Evolutionary conservation across 2,888 invertebrate genomes (phyloP).

Genomic region (Julus scanicus): DNA sequence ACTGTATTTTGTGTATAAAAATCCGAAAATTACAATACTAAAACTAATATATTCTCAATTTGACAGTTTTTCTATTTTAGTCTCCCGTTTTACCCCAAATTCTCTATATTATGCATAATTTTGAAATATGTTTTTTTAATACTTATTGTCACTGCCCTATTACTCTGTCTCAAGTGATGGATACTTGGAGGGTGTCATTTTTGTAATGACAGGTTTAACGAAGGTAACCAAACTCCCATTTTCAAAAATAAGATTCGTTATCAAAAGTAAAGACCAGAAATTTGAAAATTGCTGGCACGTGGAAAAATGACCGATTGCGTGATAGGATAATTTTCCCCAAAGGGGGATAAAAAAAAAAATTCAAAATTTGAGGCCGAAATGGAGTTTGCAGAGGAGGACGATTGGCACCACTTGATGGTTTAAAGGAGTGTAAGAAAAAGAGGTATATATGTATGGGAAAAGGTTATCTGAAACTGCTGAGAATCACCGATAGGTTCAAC

Average conservation of each 20-base stretch:
- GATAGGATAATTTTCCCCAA: background rate
- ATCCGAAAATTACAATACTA: too few relatives aligned
- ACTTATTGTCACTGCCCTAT: background rate
- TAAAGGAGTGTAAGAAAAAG: background rate
- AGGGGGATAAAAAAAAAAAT: too few relatives aligned
- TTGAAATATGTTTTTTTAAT: background rate
- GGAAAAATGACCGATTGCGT: background rate
- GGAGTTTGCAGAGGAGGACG: background rate
- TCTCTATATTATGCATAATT: background rate
- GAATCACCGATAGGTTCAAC: slow-evolving; percentile 15
- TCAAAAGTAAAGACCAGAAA: background rate
- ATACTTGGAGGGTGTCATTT: background rate
- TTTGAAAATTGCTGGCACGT: background rate
- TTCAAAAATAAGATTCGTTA: background rate
- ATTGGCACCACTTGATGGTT: background rate
- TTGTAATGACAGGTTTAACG: background rate
- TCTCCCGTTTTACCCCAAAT: background rate
- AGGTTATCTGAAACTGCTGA: background rate
- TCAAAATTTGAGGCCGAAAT: background rate
- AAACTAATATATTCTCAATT: background rate
- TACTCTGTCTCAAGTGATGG: background rate
- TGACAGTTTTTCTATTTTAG: background rate
- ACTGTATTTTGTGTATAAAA: too few relatives aligned
- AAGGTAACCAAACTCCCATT: background rate
- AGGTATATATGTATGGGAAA: background rate